A percentile compares a stretch with the other conserved stretches of the same genome.
Evolutionary conservation across 2,113 vertebrate genomes (phyloP).

Genomic region (Trochalopteron elliotii): DNA sequence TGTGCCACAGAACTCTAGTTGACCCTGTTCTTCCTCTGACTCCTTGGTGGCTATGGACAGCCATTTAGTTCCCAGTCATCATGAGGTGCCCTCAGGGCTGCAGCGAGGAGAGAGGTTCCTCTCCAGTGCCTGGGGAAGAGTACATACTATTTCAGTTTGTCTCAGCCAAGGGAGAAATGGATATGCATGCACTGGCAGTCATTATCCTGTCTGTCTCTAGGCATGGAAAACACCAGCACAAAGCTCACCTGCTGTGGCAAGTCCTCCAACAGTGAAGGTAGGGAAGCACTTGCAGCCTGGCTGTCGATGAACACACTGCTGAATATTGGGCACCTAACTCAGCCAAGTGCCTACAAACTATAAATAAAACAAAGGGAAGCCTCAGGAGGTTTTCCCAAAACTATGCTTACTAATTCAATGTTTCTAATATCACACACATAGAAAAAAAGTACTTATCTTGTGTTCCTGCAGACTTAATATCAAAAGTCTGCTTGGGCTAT

Average conservation of each 20-base stretch:
- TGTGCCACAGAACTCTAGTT: neutral
- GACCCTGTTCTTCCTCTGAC: neutral
- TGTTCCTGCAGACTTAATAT: neutral
- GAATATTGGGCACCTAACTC: neutral
- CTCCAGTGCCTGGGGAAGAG: neutral
- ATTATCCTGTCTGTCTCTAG: neutral
- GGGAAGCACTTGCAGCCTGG: rapidly evolving
- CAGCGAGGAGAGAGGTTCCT: neutral
- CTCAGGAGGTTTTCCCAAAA: neutral
- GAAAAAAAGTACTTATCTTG: neutral
- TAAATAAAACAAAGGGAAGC: neutral
- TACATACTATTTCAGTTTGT: rapidly evolving
- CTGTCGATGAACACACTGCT: neutral
- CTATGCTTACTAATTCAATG: neutral
- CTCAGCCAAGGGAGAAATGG: neutral
- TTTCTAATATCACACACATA: neutral
- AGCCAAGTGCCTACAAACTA: neutral
- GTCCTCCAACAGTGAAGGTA: rapidly evolving
- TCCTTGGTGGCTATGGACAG: neutral
- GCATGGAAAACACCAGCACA: neutral
- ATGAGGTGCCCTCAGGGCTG: rapidly evolving
- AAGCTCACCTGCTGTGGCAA: neutral
- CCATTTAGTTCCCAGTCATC: neutral
- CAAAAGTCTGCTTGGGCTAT: neutral
- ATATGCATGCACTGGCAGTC: rapidly evolving